Conservation (phyloP, 2,888 invertebrate genomes). For the Pterostichus madidus region DNA sequence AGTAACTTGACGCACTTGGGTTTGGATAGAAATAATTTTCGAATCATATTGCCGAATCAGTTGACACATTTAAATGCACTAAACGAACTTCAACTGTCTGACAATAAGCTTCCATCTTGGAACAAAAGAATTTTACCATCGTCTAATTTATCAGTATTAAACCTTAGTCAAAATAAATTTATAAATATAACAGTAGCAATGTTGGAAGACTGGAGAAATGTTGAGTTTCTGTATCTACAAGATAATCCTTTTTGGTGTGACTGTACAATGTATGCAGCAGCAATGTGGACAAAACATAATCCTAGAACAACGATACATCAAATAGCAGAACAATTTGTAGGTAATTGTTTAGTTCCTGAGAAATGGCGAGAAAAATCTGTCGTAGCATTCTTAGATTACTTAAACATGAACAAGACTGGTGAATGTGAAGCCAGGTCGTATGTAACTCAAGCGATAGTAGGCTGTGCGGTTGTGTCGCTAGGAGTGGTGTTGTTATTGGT, state of each 20-base stretch:
- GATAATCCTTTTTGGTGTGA: slow-evolving; percentile 81
- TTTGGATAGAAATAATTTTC: slow-evolving; percentile 78
- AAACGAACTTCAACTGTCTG: slow-evolving; percentile 78
- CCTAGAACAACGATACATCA: not conserved
- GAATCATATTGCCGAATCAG: slow-evolving; percentile 76
- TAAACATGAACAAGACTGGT: not conserved
- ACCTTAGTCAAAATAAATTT: slow-evolving; percentile 79
- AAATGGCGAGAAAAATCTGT: slow-evolving; percentile 30
- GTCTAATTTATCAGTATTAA: slow-evolving; percentile 75
- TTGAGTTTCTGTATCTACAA: slow-evolving; percentile 77
- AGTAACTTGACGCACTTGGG: slow-evolving; percentile 78
- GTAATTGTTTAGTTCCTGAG: slow-evolving; percentile 22
- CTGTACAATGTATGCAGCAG: slow-evolving; percentile 78
- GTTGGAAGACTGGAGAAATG: slow-evolving; percentile 79
- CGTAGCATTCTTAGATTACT: not conserved
- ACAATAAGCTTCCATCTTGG: slow-evolving; percentile 80
- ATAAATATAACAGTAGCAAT: slow-evolving; percentile 80
- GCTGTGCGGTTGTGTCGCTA: not conserved
- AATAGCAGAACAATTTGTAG: not conserved
- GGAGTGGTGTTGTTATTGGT: not conserved
- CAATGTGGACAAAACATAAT: slow-evolving; percentile 74
- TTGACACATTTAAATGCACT: slow-evolving; percentile 77
- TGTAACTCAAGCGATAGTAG: not conserved
- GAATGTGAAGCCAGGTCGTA: slow-evolving; percentile 1
- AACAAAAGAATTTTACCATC: slow-evolving; percentile 78